These are phyloP conservation scores for Notechis scutatus DNA, from an alignment of 2,113 vertebrate genomes.

Conservation along the genomic window DNA sequence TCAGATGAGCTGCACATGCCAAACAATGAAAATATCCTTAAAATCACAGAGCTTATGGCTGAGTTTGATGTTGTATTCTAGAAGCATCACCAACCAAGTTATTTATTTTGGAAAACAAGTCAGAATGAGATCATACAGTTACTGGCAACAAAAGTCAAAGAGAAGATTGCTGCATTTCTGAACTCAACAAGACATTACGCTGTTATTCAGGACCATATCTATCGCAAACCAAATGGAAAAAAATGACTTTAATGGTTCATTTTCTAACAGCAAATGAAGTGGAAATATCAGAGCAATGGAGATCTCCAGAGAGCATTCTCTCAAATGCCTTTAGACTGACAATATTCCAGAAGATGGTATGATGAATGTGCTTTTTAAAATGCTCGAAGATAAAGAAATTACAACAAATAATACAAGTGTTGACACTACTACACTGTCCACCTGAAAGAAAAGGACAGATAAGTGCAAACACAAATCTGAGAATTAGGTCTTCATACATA, in stretches of 20 bases:
- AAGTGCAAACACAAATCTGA: neutral
- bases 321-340: neutral
- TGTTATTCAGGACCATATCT: neutral
- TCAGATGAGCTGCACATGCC: neutral
- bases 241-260: neutral
- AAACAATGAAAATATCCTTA: neutral
- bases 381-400: neutral
- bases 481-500: neutral
- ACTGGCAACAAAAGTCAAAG: neutral
- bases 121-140: neutral
- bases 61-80: neutral
- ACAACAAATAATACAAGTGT: neutral
- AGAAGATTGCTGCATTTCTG: neutral
- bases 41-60: neutral
- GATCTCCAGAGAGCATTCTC: neutral
- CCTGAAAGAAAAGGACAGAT: neutral
- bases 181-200: neutral
- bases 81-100: neutral
- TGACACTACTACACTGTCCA: neutral
- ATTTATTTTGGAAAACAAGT: neutral
- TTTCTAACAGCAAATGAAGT: neutral
- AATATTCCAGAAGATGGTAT: neutral
- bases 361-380: neutral
- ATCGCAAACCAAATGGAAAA: neutral
- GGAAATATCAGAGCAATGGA: neutral